phyloP scores from a whole-genome alignment of 2,888 invertebrate genomes.

The Zootermopsis nevadensis region DNA sequence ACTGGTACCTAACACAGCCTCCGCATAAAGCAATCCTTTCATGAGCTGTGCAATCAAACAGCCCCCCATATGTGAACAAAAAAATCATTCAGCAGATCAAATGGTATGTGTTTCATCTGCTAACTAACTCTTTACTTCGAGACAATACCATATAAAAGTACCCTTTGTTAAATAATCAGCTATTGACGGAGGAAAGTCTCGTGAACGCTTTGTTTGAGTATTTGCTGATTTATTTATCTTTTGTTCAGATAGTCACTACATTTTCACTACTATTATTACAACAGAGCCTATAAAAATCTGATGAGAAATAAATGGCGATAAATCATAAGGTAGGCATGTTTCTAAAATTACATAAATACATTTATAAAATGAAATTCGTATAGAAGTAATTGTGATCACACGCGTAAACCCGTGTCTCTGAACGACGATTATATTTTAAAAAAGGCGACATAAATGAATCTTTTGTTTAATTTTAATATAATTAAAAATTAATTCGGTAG shows the following conservation, averaged over 20 bases:
- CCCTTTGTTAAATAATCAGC: slow-evolving; percentile 11
- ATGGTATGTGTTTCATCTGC: slow-evolving; percentile 5
- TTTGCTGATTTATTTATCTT: background rate
- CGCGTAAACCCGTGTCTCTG: too few species aligned
- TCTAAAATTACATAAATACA: background rate
- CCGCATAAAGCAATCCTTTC: background rate
- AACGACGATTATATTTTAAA: too few species aligned
- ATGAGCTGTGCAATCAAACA: background rate
- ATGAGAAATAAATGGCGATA: background rate
- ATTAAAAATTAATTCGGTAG: too few species aligned
- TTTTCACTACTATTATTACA: background rate
- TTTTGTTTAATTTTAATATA: too few species aligned
- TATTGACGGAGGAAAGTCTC: background rate
- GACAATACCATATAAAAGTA: background rate
- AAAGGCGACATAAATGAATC: too few species aligned
- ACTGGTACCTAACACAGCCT: background rate
- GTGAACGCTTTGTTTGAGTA: background rate
- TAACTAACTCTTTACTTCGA: background rate
- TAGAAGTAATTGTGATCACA: too few species aligned
- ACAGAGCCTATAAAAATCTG: background rate
- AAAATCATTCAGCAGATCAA: background rate
- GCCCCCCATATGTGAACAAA: background rate
- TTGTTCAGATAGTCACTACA: background rate
- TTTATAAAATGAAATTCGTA: too few species aligned
- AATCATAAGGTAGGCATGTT: background rate